Base-by-base conservation (phyloP, 2,113 vertebrate genomes). In the Callionymus lyra region DNA sequence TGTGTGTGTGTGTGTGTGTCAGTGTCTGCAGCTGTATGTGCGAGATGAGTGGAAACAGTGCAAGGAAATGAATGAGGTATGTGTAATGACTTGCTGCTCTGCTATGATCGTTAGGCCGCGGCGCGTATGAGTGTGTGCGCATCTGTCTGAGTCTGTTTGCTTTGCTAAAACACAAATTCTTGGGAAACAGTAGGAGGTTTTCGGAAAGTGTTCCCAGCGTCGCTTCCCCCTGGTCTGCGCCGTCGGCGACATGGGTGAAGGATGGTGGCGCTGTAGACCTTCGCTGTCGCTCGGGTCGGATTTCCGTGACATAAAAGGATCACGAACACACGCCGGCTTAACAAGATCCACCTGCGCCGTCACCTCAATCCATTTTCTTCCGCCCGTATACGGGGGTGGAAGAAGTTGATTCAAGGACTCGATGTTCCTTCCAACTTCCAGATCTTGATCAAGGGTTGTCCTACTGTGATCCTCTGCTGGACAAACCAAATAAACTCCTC, bases 161-260 rank as follows among this genome's bases (percentile, higher is more conserved):
- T 65, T 68, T 65, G 41, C 55, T 62, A 40, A 51, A 59, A 72
- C 65, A 74, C 59, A 63, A 63, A 70, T 76, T 72, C 75, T 55
- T 56, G 56, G 53, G 63, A 68, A 70, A 59, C 72, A 70, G 65
- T 54, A 59, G 69, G 70, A 55, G 63, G 60, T 44, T n/a, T n/a
- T 56, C 50, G 53, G 67, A 69, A 60, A 74, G 56, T 50, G 47
- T 80, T 69, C 57, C 46, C 50, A 35, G 56, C 12, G 13, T 47
- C 31, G 62, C 21, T 36, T 54, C 66, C 19, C 33, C 34, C 65
- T 61, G 63, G 52, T 64, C 56, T 27, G 58, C 61, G 47, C 17
- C 38, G 52, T 67, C 48, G 39, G 38, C 21, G 63, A 65, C 31
- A 67, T 34, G 40, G n/a, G 31, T 51, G 49, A 57, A 65, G 50